phyloP scores from a whole-genome alignment of 2,888 invertebrate genomes.

The Endomychus coccineus region DNA sequence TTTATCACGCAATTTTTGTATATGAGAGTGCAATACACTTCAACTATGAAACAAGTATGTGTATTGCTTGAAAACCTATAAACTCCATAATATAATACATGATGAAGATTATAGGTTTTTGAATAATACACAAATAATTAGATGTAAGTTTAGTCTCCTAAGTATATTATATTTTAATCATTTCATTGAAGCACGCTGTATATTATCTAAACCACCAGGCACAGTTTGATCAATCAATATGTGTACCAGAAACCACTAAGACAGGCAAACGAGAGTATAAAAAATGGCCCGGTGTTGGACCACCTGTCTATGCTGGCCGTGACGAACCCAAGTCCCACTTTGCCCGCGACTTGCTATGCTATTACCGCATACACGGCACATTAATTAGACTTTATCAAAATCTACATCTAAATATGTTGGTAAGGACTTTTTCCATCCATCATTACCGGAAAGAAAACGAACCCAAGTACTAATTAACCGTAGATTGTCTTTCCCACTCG shows the following conservation, averaged over 20 bases:
- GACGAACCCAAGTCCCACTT: slow-evolving; percentile 23
- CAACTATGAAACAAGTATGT: too few relatives aligned
- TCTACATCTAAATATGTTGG: slow-evolving; percentile 26
- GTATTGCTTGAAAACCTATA: too few relatives aligned
- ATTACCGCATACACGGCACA: slow-evolving; percentile 27
- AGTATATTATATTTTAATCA: too few relatives aligned
- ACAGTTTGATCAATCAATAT: too few relatives aligned
- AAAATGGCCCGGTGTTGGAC: slow-evolving; percentile 26
- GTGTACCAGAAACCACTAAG: slow-evolving; percentile 11
- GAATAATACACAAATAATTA: too few relatives aligned
- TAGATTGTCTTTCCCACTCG: slow-evolving; percentile 4
- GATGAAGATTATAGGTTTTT: too few relatives aligned
- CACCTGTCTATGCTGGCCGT: slow-evolving; percentile 28
- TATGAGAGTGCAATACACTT: too few relatives aligned
- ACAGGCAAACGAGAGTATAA: slow-evolving; percentile 17
- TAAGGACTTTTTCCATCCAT: slow-evolving; percentile 29
- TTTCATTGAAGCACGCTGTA: too few relatives aligned
- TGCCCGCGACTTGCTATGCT: slow-evolving; percentile 22
- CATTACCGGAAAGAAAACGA: slow-evolving; percentile 33
- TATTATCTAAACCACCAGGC: too few relatives aligned
- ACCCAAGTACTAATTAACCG: slow-evolving; percentile 20
- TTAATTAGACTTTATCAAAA: slow-evolving; percentile 30
- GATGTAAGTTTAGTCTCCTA: too few relatives aligned
- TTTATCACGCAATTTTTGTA: too few relatives aligned
- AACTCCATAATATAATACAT: too few relatives aligned